Percentiles rank a stretch among this genome's conserved stretches.
Evolutionary conservation across 2,113 vertebrate species (phyloP).

Genomic region (Antechinus stuartii): DNA sequence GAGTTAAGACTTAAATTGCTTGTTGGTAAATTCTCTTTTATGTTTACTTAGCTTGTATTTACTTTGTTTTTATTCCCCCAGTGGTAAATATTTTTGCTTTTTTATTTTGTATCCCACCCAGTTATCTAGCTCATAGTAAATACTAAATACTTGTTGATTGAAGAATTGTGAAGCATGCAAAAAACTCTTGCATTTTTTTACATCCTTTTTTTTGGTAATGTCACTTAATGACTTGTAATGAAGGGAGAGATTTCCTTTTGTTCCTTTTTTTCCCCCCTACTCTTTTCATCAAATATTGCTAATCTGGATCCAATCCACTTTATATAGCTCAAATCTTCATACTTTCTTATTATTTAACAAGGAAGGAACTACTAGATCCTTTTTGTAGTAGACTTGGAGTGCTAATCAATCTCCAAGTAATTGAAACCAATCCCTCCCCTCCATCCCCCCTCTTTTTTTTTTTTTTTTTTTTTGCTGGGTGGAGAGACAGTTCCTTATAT

Average conservation of each 20-base stretch:
- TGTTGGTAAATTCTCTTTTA: neutral
- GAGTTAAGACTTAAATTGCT: no score
- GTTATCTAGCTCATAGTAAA: neutral
- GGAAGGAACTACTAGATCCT: neutral
- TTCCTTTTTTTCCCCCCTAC: neutral
- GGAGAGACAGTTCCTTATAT: neutral
- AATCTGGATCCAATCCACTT: neutral
- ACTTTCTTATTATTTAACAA: no score
- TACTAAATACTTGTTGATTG: neutral
- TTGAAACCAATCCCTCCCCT: no score
- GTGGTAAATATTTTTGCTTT: neutral
- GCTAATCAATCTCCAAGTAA: neutral
- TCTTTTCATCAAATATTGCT: neutral
- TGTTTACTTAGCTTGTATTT: neutral
- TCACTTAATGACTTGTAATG: neutral
- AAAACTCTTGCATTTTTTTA: neutral
- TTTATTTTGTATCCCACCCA: neutral
- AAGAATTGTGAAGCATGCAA: neutral
- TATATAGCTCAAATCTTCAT: neutral
- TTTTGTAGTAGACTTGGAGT: neutral
- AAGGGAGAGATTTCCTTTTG: neutral
- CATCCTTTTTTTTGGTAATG: no score
- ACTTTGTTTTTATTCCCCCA: neutral
- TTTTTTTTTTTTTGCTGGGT: no score
- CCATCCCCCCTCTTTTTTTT: no score